Evolutionary conservation across 1,140 invertebrate genomes (phyloP), one percentile per base, ranked within the genome.

Genomic region (Achatina immaculata): DNA sequence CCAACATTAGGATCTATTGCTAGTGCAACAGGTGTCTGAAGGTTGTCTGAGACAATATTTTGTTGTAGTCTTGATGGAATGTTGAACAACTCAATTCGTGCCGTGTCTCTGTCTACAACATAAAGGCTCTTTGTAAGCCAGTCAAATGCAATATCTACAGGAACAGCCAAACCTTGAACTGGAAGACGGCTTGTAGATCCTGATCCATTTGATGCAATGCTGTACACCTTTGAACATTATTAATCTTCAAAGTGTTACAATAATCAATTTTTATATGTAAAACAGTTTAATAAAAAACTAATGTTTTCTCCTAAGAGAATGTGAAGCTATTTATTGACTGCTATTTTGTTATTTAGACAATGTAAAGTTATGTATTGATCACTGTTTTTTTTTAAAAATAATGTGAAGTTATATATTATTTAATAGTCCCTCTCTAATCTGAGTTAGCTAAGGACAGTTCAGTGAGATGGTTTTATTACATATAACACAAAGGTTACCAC

Each of bases 71-170:
- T 94, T 94, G 55, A 94, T 92, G 14, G 95, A 95, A 86, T 95
- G 94, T 81, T 98, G 91, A 98, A 97, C 0, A 99, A 95, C 88
- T 99, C 97, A 72, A 99, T 95, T 90, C 91, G 97, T 88, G 97
- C 96, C 0, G 96, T 97, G 19, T 97, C 93, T 31, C 95, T 94
- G 90, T 99, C 98, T 0, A 96, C 96, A 16, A 99, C 95, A 90
- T 99, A 99, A 6, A 99, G 92, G 90, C 98, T 99, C 85, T 98
- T 95, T 0, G 96, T 96, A 28, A 99, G 94, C 96, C 98, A 99
- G 92, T 99, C 98, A n/a, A 99, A 94, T 0, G 98, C 97, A 19
- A 99, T 90, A 1, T 96, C 95, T 0, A 95, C 95, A 0, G 97
- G 98, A 16, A 87, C 58, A 0, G 84, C 82, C 38, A 90, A 69